Conservation (phyloP, 2,888 invertebrate species). For the Myopa testacea region DNA sequence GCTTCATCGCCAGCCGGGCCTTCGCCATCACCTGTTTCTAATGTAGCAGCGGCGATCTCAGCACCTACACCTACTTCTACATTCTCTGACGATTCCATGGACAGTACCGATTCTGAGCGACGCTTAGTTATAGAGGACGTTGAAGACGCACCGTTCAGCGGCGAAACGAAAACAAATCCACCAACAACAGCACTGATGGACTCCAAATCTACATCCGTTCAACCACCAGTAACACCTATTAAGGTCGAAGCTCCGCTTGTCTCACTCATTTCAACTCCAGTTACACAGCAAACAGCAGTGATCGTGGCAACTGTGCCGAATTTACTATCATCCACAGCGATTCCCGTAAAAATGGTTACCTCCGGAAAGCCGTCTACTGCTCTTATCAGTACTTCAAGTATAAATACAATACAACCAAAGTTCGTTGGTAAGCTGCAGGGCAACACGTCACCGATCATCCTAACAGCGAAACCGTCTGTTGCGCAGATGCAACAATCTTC, state of each 20-base stretch:
- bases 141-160: constrained; percentile 57
- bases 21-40: constrained; percentile 53
- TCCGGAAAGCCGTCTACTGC: constrained; percentile 12
- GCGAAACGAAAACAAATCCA: background rate
- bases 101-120: constrained; percentile 76
- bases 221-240: background rate
- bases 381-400: constrained; percentile 32
- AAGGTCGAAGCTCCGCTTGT: background rate
- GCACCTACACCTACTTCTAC: constrained; percentile 47
- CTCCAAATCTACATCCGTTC: background rate
- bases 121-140: constrained; percentile 73
- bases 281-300: background rate
- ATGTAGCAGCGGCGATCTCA: constrained; percentile 44
- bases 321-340: constrained; percentile 45
- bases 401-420: constrained; percentile 16
- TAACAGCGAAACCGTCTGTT: constrained; percentile 44
- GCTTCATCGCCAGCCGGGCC: constrained; percentile 41
- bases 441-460: constrained; percentile 34
- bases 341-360: constrained; percentile 53
- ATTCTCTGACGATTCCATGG: constrained; percentile 73
- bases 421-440: constrained; percentile 37
- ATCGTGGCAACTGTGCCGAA: constrained; percentile 5
- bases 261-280: background rate
- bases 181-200: background rate
- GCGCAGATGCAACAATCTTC: constrained; percentile 49